These are phyloP conservation scores for Leptobrachium ailaonicum DNA, from an alignment of 2,113 vertebrate species.

Conservation along the genomic window DNA sequence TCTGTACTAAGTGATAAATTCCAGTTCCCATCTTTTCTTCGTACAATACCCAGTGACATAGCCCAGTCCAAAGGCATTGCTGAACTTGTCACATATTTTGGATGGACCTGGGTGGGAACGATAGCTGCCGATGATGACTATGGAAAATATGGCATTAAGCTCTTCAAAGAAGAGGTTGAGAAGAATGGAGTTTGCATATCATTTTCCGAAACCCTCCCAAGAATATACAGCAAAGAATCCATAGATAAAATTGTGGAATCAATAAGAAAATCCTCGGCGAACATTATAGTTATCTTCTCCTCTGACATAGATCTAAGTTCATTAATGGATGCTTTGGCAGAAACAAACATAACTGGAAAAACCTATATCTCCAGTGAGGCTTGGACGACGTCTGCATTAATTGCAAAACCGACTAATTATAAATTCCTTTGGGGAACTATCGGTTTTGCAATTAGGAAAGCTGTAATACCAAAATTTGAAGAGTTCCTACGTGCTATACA, in stretches of 20 bases:
- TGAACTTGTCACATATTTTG: constrained; percentile 73
- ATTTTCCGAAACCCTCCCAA: constrained; percentile 80
- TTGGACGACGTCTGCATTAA: constrained; percentile 79
- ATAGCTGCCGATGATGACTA: constrained; percentile 82
- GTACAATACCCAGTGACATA: constrained; percentile 71
- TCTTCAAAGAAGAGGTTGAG: constrained; percentile 77
- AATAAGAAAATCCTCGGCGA: constrained; percentile 70
- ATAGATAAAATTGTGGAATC: constrained; percentile 67
- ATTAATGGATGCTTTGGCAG: constrained; percentile 69
- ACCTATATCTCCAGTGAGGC: constrained; percentile 83
- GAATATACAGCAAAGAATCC: constrained; percentile 67
- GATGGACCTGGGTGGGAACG: constrained; percentile 82
- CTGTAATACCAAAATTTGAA: constrained; percentile 70
- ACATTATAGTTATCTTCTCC: constrained; percentile 79
- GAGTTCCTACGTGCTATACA: constrained; percentile 69
- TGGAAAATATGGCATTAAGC: constrained; percentile 81
- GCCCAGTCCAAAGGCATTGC: constrained; percentile 75
- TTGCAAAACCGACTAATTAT: constrained; percentile 69
- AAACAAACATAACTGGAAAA: constrained; percentile 73
- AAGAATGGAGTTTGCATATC: constrained; percentile 75
- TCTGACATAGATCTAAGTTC: constrained; percentile 80
- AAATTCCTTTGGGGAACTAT: constrained; percentile 73
- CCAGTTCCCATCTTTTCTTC: constrained; percentile 80
- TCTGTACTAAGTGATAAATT: constrained; percentile 78
- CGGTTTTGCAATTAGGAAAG: constrained; percentile 74